Evolutionary conservation across 1,140 invertebrate species (phyloP), one percentile per base, ranked within the genome.

Genomic region (Pantala flavescens): DNA sequence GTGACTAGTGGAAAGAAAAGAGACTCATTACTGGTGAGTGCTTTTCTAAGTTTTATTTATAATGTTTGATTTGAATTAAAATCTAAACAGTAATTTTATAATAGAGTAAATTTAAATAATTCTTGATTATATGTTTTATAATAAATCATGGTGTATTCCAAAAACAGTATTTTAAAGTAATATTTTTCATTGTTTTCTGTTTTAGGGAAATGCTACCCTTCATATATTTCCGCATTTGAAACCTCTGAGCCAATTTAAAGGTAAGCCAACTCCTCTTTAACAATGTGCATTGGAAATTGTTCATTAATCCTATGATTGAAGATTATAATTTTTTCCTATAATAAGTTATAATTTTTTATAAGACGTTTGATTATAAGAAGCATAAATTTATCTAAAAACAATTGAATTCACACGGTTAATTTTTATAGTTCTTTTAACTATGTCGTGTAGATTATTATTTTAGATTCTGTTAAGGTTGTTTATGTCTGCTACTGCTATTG

Each of bases 181-280:
- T n/a, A n/a, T n/a, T n/a, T n/a, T n/a, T n/a, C n/a, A n/a, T n/a
- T n/a, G n/a, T n/a, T n/a, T n/a, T n/a, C n/a, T n/a, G n/a, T 82
- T 83, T 55, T 80, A 88, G 87, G 88, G 88, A 73, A 87, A 87
- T 83, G 87, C 87, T 10, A 88, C 87, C 7, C 78, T 88, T 16
- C 87, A 88, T 79, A 78, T 89, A 24, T 88, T 87, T 79, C 87
- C 87, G n/a, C 84, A 88, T 78, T 85, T 88, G 78, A 85, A 87
- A 77, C 84, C 87, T 12, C 80, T 89, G 3, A 72, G 71, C 71
- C 49, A 63, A 12, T 63, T 63, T 14, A 63, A 63, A 63, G 49
- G 49, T 63, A 63, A 63, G 28, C 28, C 28, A 36, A 36, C 28
- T 5, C 28, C 28, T 9, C 28, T 36, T 36, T n/a, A n/a, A n/a